phyloP scores from a whole-genome alignment of 2,888 invertebrate genomes.

The Monopis laevigella region DNA sequence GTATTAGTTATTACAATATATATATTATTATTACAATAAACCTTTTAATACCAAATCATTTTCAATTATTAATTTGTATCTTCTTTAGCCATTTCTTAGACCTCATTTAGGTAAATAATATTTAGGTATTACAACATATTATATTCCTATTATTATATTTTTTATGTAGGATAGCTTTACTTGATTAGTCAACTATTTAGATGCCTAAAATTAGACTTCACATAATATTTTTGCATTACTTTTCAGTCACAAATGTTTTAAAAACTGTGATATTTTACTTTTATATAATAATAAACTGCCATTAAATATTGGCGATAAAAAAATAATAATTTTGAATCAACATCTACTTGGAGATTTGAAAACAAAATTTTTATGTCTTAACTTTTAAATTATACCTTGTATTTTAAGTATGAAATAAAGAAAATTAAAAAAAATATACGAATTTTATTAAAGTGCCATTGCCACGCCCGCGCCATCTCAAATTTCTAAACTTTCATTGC shows the following conservation, averaged over 20 bases:
- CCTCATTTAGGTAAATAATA: no score
- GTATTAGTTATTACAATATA: no score
- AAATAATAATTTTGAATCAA: slow-evolving; percentile 22
- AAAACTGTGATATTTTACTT: slow-evolving; percentile 68
- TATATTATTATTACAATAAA: no score
- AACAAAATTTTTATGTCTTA: slow-evolving; percentile 4
- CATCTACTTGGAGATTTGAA: slow-evolving; percentile 4
- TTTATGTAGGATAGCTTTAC: no score
- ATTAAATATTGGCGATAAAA: slow-evolving; percentile 49
- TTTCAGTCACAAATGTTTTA: slow-evolving; percentile 54
- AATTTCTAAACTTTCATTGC: neutral
- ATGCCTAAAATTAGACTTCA: no score
- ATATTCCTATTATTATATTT: no score
- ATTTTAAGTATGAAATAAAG: slow-evolving; percentile 22
- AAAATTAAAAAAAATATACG: slow-evolving; percentile 4
- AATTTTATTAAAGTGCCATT: neutral
- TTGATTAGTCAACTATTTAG: no score
- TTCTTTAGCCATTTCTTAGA: no score
- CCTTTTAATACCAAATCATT: no score
- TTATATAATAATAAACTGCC: slow-evolving; percentile 43
- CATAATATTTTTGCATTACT: slow-evolving; percentile 25
- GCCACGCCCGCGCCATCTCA: neutral
- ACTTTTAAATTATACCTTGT: slow-evolving; percentile 16
- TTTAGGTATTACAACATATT: no score
- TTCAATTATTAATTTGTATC: no score